Conservation (phyloP, 2,113 vertebrate genomes). For the Odocoileus virginianus region DNA sequence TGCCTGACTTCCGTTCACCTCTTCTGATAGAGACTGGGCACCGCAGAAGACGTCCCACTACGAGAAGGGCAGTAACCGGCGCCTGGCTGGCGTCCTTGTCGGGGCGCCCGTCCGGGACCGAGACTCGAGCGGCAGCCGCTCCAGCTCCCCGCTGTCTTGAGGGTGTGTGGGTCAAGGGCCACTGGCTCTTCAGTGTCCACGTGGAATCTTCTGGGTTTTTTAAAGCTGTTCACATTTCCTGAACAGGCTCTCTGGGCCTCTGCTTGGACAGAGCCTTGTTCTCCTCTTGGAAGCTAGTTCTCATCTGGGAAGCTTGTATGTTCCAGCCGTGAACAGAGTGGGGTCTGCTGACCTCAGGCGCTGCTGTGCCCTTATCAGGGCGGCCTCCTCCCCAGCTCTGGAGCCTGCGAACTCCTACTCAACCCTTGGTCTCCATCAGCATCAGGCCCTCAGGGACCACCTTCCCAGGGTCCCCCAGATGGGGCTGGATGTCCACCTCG, state of each 20-base stretch:
- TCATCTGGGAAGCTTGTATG: not conserved
- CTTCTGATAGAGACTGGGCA: not conserved
- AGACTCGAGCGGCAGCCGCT: rapidly evolving
- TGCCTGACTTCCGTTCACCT: not conserved
- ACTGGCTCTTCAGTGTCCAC: not conserved
- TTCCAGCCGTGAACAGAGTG: not conserved
- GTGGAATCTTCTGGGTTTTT: not conserved
- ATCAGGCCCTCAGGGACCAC: not conserved
- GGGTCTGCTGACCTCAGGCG: not conserved
- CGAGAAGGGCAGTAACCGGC: rapidly evolving
- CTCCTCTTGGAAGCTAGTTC: not conserved
- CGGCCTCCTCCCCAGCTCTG: rapidly evolving
- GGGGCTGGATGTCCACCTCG: not conserved
- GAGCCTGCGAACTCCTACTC: not conserved
- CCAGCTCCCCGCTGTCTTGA: not conserved
- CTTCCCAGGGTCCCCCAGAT: not conserved
- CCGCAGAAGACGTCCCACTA: not conserved
- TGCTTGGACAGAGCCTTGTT: not conserved
- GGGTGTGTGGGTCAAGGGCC: too few species aligned
- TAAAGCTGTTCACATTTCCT: not conserved
- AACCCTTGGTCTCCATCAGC: not conserved
- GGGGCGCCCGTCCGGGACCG: rapidly evolving
- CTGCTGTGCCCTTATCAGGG: not conserved
- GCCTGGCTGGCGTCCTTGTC: not conserved
- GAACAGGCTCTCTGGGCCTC: not conserved